Percentiles rank a stretch among this genome's conserved stretches.
phyloP scores from a whole-genome alignment of 2,797 vertebrate genomes.

The Catostomus latipinnis region DNA sequence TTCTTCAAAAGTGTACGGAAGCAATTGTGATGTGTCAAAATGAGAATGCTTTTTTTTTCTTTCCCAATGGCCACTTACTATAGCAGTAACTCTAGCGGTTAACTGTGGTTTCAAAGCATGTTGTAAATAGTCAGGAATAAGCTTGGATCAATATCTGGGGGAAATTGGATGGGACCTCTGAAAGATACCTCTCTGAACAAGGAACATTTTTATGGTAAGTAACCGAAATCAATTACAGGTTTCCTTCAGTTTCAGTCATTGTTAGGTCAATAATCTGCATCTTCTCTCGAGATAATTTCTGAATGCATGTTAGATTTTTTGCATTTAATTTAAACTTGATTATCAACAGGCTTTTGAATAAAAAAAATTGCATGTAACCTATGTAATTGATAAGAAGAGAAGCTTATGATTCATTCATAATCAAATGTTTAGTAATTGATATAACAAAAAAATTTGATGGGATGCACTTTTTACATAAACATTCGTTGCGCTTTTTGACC shows the following conservation, averaged over 20 bases:
- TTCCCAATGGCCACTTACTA: conserved; percentile 1
- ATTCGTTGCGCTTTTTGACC: conserved; percentile 1
- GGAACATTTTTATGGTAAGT: conserved; percentile 27
- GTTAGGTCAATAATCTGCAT: background rate
- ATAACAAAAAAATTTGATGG: no score
- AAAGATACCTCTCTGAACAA: conserved; percentile 37
- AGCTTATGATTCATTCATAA: background rate
- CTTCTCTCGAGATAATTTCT: conserved; percentile 2
- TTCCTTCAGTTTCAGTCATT: conserved; percentile 20
- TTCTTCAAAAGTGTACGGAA: background rate
- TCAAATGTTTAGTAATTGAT: no score
- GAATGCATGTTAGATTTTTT: background rate
- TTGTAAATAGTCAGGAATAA: conserved; percentile 57
- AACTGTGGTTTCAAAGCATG: conserved; percentile 45
- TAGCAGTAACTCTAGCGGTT: conserved; percentile 51
- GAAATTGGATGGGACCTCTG: conserved; percentile 53
- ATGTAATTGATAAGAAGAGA: background rate
- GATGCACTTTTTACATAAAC: background rate
- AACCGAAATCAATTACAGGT: conserved; percentile 24
- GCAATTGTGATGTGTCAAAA: background rate
- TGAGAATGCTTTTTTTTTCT: conserved; percentile 10
- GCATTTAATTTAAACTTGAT: background rate
- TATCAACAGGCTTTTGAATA: background rate
- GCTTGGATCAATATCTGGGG: conserved; percentile 55
- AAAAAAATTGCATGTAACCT: background rate